phyloP scores from a whole-genome alignment of 2,888 invertebrate species.

The Exephanes ischioxanthus region DNA sequence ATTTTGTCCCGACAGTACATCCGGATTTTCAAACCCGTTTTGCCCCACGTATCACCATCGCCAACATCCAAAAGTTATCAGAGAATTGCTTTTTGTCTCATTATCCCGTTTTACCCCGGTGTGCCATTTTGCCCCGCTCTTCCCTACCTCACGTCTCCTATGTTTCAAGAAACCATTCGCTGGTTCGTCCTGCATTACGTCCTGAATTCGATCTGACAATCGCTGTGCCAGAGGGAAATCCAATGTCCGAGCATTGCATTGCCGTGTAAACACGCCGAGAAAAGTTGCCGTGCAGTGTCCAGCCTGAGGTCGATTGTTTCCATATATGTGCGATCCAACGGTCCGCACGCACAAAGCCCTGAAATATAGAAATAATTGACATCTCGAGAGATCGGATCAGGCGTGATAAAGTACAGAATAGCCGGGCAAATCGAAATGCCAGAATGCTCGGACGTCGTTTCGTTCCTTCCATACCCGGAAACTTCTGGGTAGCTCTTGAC shows the following conservation, averaged over 20 bases:
- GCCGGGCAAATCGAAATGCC: conserved; percentile 48
- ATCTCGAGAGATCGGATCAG: conserved; percentile 64
- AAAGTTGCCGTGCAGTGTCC: conserved; percentile 4
- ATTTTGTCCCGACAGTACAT: too few species aligned
- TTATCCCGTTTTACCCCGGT: too few species aligned
- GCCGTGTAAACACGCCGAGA: not conserved
- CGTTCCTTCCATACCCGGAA: conserved; percentile 64
- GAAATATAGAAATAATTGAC: conserved; percentile 67
- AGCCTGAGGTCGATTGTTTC: conserved; percentile 22
- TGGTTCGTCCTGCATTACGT: not conserved
- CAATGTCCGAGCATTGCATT: conserved; percentile 11
- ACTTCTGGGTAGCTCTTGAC: conserved; percentile 53
- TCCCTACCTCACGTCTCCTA: not conserved
- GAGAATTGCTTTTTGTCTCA: too few species aligned
- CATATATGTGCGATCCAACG: conserved; percentile 38
- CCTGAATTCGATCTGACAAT: not conserved
- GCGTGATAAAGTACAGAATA: conserved; percentile 65
- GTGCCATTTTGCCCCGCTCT: too few species aligned
- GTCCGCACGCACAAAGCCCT: conserved; percentile 38
- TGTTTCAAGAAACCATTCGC: not conserved
- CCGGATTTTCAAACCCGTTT: too few species aligned
- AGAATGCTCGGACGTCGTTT: conserved; percentile 57
- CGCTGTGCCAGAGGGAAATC: not conserved
- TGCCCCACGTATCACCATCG: too few species aligned
- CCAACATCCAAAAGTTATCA: too few species aligned